Conservation (phyloP, 1,140 invertebrate genomes). For the Brachionus rubens region DNA sequence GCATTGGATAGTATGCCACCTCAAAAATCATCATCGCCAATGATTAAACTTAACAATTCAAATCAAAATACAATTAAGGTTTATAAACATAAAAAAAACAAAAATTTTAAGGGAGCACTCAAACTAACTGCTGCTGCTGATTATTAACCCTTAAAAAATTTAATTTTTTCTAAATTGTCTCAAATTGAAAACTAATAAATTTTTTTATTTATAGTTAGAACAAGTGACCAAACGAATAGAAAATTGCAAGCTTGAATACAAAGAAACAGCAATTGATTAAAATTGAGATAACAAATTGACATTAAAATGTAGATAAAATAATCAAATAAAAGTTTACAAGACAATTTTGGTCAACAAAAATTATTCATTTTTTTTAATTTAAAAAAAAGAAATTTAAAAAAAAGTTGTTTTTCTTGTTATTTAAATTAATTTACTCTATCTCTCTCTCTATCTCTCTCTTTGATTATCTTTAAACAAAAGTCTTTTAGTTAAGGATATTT, state of each 20-base stretch:
- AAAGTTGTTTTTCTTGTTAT: no score
- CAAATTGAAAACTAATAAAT: no score
- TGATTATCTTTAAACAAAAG: no score
- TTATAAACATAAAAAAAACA: neutral
- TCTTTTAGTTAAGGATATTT: slow-evolving; percentile 37
- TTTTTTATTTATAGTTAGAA: slow-evolving; percentile 19
- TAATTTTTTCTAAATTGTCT: neutral
- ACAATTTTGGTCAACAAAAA: neutral
- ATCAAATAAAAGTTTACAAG: neutral
- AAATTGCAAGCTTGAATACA: slow-evolving; percentile 31
- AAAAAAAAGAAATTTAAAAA: no score
- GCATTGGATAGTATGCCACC: neutral
- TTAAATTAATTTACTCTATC: no score
- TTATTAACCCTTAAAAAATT: no score
- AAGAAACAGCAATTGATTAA: slow-evolving; percentile 31
- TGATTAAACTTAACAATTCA: slow-evolving; percentile 6
- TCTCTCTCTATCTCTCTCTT: no score
- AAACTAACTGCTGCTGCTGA: no score
- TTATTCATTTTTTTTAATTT: no score
- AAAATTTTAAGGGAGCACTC: no score
- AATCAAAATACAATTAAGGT: slow-evolving; percentile 11
- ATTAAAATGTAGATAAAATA: neutral
- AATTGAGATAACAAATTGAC: neutral
- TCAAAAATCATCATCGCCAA: slow-evolving; percentile 28
- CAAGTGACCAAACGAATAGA: slow-evolving; percentile 24